Percentiles rank a stretch among this genome's conserved stretches.
These are phyloP conservation scores for Cottoperca gobio DNA, from an alignment of 2,797 vertebrate species.

Conservation along the genomic window DNA sequence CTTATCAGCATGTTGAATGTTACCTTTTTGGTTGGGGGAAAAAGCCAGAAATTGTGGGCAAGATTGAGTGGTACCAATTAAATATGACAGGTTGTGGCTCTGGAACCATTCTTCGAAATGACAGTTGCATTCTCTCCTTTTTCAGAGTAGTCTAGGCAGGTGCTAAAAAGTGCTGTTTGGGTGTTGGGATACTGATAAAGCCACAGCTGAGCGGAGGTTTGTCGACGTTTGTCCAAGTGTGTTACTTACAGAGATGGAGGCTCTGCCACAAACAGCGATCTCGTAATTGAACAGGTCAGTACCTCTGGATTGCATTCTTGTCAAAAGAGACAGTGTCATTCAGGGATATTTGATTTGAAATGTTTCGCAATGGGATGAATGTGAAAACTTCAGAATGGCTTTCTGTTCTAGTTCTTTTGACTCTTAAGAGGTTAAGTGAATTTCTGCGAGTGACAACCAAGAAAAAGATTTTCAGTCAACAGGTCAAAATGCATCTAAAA, in stretches of 20 bases:
- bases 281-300: slow-evolving; percentile 1
- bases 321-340: background rate
- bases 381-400: background rate
- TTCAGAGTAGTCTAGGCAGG: background rate
- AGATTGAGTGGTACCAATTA: background rate
- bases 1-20: background rate
- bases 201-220: background rate
- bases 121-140: background rate
- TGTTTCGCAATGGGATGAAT: background rate
- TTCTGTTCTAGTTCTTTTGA: background rate
- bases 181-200: background rate
- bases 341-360: background rate
- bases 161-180: background rate
- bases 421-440: background rate
- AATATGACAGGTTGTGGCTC: background rate
- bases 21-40: background rate
- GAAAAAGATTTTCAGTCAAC: background rate
- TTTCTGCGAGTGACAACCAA: background rate
- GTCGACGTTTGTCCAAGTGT: background rate
- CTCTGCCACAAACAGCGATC: background rate
- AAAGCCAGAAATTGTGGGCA: background rate
- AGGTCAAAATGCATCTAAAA: background rate
- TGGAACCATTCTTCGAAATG: slow-evolving; percentile 1
- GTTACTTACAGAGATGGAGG: background rate
- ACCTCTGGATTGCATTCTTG: background rate